These are phyloP conservation scores for Loripinus fragilis DNA, from an alignment of 2,888 invertebrate species.

Conservation along the genomic window DNA sequence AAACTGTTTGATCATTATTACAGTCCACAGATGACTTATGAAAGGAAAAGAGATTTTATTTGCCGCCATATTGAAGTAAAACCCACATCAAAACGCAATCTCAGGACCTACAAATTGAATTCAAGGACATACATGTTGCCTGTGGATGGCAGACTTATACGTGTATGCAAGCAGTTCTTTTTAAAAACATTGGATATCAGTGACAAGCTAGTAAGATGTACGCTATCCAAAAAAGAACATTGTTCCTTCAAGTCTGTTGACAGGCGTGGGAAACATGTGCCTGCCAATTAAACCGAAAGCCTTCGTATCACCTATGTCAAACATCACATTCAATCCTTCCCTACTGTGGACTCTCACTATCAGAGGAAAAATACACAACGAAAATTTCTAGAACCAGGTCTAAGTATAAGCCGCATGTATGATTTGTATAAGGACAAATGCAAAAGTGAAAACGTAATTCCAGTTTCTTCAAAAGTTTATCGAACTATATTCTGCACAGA, in stretches of 20 bases:
- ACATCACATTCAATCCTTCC: conserved; percentile 34
- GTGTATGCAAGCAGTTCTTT: conserved; percentile 21
- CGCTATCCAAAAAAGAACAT: conserved; percentile 35
- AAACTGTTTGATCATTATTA: background rate
- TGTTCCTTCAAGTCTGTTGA: conserved; percentile 36
- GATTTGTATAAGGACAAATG: conserved; percentile 26
- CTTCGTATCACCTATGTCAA: conserved; percentile 12
- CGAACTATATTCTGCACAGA: conserved; percentile 42
- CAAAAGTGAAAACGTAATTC: conserved; percentile 18
- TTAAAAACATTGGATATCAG: conserved; percentile 39
- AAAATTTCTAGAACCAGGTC: conserved; percentile 26
- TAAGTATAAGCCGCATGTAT: conserved; percentile 35
- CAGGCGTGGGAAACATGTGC: conserved; percentile 36
- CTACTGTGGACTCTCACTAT: conserved; percentile 35
- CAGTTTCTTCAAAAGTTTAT: conserved; percentile 47
- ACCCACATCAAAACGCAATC: background rate
- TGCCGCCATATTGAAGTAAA: background rate
- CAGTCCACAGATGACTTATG: background rate
- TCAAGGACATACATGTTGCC: background rate
- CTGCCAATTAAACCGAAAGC: conserved; percentile 43
- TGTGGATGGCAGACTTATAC: background rate
- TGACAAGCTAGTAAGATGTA: conserved; percentile 34
- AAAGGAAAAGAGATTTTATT: background rate
- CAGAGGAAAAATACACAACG: conserved; percentile 21
- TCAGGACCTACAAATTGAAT: conserved; percentile 1